phyloP scores from a whole-genome alignment of 2,888 invertebrate species.

The Julus scandinavius region DNA sequence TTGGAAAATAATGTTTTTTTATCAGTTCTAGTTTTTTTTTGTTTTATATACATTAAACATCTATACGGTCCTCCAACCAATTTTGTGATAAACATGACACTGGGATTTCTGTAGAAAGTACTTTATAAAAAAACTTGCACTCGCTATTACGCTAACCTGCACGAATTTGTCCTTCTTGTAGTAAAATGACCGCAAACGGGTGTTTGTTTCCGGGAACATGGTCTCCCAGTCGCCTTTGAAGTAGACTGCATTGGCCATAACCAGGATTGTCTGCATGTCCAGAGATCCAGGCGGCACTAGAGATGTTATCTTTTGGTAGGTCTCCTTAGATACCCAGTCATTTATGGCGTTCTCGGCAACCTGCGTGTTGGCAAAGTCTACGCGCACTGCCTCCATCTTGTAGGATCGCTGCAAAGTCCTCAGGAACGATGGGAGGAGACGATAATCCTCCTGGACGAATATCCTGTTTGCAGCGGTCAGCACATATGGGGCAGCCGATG shows the following conservation, averaged over 20 bases:
- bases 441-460: slow-evolving; percentile 71
- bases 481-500: not conserved
- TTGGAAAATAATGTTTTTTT: too few species aligned
- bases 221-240: slow-evolving; percentile 64
- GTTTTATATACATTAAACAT: not conserved
- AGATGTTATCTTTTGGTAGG: slow-evolving; percentile 83
- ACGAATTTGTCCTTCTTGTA: slow-evolving; percentile 8
- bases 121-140: too few species aligned
- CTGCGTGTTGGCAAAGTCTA: slow-evolving; percentile 72
- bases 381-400: slow-evolving; percentile 72
- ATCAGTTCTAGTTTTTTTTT: too few species aligned
- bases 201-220: slow-evolving; percentile 50
- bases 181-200: slow-evolving; percentile 55
- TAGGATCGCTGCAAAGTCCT: slow-evolving; percentile 71
- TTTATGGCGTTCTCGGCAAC: slow-evolving; percentile 74
- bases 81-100: too few species aligned
- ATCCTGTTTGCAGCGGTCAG: slow-evolving; percentile 79
- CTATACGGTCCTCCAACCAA: too few species aligned
- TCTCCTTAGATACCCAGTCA: slow-evolving; percentile 81
- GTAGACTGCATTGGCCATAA: slow-evolving; percentile 68
- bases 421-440: slow-evolving; percentile 9
- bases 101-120: too few species aligned
- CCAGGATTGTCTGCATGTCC: slow-evolving; percentile 62
- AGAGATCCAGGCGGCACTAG: slow-evolving; percentile 71
- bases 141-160: not conserved